A percentile compares a stretch with the other conserved stretches of the same genome.
phyloP scores from a whole-genome alignment of 2,888 invertebrate genomes.

The Drosophila robusta region DNA sequence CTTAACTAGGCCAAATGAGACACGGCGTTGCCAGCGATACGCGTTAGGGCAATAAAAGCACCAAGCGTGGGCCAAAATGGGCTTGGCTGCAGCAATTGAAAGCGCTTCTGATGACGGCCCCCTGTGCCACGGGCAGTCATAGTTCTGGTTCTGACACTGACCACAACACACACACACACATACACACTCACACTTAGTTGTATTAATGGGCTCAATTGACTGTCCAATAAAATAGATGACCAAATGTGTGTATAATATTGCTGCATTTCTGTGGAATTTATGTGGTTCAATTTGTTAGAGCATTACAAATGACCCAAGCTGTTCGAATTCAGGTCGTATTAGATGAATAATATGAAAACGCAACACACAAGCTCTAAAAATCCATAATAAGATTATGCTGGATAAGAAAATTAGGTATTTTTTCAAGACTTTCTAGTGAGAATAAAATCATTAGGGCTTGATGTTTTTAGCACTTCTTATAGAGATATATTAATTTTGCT shows the following conservation, averaged over 20 bases:
- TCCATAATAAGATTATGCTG: too few species aligned
- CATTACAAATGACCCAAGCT: constrained; percentile 36
- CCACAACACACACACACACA: constrained; percentile 26
- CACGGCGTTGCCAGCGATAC: constrained; percentile 15
- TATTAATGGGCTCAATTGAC: constrained; percentile 62
- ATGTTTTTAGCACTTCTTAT: too few species aligned
- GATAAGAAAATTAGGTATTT: too few species aligned
- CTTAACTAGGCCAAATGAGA: constrained; percentile 51
- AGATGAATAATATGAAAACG: neutral
- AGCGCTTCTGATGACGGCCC: constrained; percentile 15
- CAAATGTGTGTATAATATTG: constrained; percentile 45
- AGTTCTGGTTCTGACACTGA: constrained; percentile 11
- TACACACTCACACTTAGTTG: constrained; percentile 1
- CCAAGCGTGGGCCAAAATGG: constrained; percentile 30
- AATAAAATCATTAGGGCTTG: too few species aligned
- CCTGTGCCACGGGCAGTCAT: constrained; percentile 2
- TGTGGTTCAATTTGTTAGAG: constrained; percentile 45
- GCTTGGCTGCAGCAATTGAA: constrained; percentile 33
- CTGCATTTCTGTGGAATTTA: constrained; percentile 37
- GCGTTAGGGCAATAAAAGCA: constrained; percentile 42
- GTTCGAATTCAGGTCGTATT: constrained; percentile 17
- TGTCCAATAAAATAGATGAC: constrained; percentile 55
- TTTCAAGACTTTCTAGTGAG: too few species aligned
- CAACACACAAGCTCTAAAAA: neutral
- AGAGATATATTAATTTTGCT: too few species aligned